Conservation (phyloP, 1,140 invertebrate species). For the Hycleus phaleratus region DNA sequence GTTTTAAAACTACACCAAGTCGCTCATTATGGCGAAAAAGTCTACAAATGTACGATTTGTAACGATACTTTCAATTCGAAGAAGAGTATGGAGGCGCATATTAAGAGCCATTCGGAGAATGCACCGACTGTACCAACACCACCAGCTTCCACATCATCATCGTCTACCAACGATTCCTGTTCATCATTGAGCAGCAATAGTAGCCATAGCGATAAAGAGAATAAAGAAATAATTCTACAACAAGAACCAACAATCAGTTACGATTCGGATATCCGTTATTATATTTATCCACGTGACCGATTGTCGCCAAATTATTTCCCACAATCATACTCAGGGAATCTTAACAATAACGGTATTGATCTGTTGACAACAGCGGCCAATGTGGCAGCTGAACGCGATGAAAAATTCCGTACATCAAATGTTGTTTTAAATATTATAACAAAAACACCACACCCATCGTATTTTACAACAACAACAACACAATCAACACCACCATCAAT, state of each 20-base stretch:
- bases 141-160: slow-evolving; percentile 32
- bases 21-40: slow-evolving; percentile 85
- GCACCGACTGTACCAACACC: slow-evolving; percentile 35
- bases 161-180: slow-evolving; percentile 30
- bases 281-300: slow-evolving; percentile 30
- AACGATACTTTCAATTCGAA: slow-evolving; percentile 83
- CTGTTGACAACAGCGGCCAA: slow-evolving; percentile 36
- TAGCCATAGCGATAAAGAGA: slow-evolving; percentile 44
- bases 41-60: slow-evolving; percentile 86
- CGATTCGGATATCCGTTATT: slow-evolving; percentile 35
- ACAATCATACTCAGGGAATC: slow-evolving; percentile 17
- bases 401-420: slow-evolving; percentile 22
- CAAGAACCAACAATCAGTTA: slow-evolving; percentile 25
- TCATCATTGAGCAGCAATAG: slow-evolving; percentile 31
- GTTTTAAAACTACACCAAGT: slow-evolving; percentile 82
- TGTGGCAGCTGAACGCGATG: slow-evolving; percentile 28
- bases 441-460: slow-evolving; percentile 18
- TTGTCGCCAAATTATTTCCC: slow-evolving; percentile 36
- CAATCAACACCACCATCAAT: slow-evolving; percentile 28
- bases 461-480: slow-evolving; percentile 17
- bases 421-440: slow-evolving; percentile 34
- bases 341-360: slow-evolving; percentile 27
- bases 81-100: slow-evolving; percentile 82
- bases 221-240: slow-evolving; percentile 20
- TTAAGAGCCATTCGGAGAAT: slow-evolving; percentile 78